Base-by-base conservation (phyloP, 2,113 vertebrate species). In the Cololabis saira region DNA sequence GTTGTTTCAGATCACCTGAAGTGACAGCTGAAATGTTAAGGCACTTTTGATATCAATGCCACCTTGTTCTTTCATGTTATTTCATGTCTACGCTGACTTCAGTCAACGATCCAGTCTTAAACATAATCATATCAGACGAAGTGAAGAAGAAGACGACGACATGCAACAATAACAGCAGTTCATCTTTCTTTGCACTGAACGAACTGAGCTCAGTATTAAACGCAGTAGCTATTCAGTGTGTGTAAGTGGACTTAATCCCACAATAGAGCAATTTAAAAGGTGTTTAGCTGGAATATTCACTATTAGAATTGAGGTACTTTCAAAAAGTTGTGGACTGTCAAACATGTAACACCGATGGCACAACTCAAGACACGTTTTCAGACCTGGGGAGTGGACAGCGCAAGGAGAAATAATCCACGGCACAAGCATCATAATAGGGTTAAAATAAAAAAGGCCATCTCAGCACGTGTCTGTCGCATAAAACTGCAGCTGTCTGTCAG, bases 181-280 rank as follows among this genome's bases (percentile, higher is more conserved):
- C 27, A 47, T 67, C 47, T 71, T 71, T 77, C 62, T 60, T n/a
- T 48, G 44, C 37, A 67, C 52, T 57, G 21, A 62, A 59, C 74
- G 49, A 61, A 61, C 62, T 15, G 14, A 55, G 49, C 59, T 66
- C 53, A 24, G 63, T 8, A 30, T 65, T 27, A 37, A 67, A 53
- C 2, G 30, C 30, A 4, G 30, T 8, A 30, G 4, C 30, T 4
- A 8, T 30, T 30, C 4, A 4, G 30, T 3, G 19, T 14, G 60
- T 56, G 42, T 17, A 24, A 45, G n/a, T 37, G 1, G 44, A 43
- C 57, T 44, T 33, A n/a, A 2, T 45, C 53, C n/a, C 3, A 45
- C 61, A 71, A 27, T 11, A 60, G n/a, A 49, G 24, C 53, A 33
- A 43, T 21, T 51, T 49, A 5, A 61, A 60, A 69, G 63, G 52